Base-by-base conservation (phyloP, 1,140 invertebrate species). In the Drosophila navojoa region DNA sequence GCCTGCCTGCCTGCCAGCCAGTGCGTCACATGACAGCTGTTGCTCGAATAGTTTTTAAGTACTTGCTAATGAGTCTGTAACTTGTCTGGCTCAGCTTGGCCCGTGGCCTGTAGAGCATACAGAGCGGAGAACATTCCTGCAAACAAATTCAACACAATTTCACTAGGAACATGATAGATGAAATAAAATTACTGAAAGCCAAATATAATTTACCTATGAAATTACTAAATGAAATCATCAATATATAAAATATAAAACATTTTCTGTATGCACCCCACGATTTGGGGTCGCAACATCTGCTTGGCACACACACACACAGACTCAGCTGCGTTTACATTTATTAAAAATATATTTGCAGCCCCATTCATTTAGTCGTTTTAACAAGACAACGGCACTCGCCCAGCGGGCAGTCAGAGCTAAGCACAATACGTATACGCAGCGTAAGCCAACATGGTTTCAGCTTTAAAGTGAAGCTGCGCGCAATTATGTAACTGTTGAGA, bases 41-140 rank as follows among this genome's bases (percentile, higher is more conserved):
- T 85, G 77, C 81, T 75, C 66, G 81, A 85, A 84, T 81, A 85
- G 77, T 86, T 86, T 81, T 86, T 86, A 85, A 85, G 81, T 86
- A 85, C 70, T 84, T 86, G 78, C 81, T 85, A 86, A 85, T 85
- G 81, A 85, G 81, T 81, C 77, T 68, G 57, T 42, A 82, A 67
- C 64, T 77, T 74, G 74, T 60, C 32, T 58, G 40, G 22, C 22
- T 15, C 15, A 11, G 11, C 44, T 13, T 16, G 42, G 16, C 27
- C 27, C 22, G n/a, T 11, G 27, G 16, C 27, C 19, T 49, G 71
- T 52, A 53, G 55, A 29, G 62, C 47, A 58, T 54, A 45, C 70
- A 29, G 22, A 40, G 40, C 15, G 25, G 3, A 6, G 22, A 11
- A 10, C 29, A 27, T 40, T 59, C 27, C 32, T 10, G 22, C 9